Percentiles rank a stretch among this genome's conserved stretches.
These are phyloP conservation scores for Torymus texanus DNA, from an alignment of 2,888 invertebrate species.

Conservation along the genomic window DNA sequence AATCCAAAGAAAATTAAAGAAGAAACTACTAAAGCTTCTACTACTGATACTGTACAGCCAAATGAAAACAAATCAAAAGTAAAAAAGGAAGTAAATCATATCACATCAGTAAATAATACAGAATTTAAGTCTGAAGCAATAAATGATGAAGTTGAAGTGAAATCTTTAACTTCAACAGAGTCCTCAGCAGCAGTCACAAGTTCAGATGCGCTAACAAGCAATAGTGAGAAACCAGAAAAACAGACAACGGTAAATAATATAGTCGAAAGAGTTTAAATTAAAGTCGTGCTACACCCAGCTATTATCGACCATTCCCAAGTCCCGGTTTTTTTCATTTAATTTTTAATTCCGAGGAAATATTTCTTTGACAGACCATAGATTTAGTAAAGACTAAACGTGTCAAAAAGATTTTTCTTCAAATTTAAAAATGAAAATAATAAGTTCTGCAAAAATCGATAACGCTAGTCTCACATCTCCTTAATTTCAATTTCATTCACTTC, in stretches of 20 bases:
- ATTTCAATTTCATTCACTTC: too few relatives aligned
- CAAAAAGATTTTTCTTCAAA: too few relatives aligned
- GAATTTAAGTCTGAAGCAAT: conserved; percentile 12
- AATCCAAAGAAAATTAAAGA: conserved; percentile 69
- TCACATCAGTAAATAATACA: conserved; percentile 29
- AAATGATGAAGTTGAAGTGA: not conserved
- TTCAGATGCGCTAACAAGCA: conserved; percentile 35
- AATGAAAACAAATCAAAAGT: conserved; percentile 55
- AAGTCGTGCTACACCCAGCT: too few relatives aligned
- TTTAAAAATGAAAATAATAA: too few relatives aligned
- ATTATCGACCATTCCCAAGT: too few relatives aligned
- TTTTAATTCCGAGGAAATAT: too few relatives aligned
- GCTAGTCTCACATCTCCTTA: too few relatives aligned
- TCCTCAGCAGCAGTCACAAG: conserved; percentile 24
- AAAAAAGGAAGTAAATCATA: conserved; percentile 27
- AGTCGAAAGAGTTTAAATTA: too few relatives aligned
- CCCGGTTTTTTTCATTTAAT: too few relatives aligned
- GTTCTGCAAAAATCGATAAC: too few relatives aligned
- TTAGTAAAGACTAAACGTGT: too few relatives aligned
- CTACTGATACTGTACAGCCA: conserved; percentile 30
- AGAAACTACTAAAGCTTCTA: conserved; percentile 56
- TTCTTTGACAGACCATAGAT: too few relatives aligned
- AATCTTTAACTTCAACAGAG: conserved; percentile 8
- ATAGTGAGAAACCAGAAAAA: conserved; percentile 12
- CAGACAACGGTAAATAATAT: conserved; percentile 20